phyloP scores from a whole-genome alignment of 23 tunicate species.

The Halocynthia roretzi region DNA sequence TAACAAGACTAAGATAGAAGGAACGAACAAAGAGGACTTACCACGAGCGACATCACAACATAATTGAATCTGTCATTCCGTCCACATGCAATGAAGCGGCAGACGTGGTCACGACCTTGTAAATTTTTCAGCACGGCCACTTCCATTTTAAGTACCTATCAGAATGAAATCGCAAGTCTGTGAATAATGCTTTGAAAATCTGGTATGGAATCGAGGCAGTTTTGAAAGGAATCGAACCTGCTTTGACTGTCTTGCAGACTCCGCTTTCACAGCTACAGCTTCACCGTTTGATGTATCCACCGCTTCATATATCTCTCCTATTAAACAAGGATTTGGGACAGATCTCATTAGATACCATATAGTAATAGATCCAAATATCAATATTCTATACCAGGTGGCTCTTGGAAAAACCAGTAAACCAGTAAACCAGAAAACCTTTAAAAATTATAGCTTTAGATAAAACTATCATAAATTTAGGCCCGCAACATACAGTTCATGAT shows the following conservation, averaged over 20 bases:
- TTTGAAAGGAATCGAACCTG: conserved; percentile 41
- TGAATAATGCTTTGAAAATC: too few relatives aligned
- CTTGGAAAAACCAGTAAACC: neutral
- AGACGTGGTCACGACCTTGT: conserved; percentile 88
- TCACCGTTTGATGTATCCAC: conserved; percentile 68
- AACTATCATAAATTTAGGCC: too few relatives aligned
- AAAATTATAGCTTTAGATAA: too few relatives aligned
- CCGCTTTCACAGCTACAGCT: conserved; percentile 96
- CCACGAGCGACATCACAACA: conserved; percentile 97
- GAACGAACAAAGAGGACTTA: conserved; percentile 16
- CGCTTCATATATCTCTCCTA: conserved; percentile 97
- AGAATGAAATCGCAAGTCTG: neutral
- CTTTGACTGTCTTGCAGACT: conserved; percentile 90
- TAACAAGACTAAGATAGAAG: neutral
- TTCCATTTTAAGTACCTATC: conserved; percentile 97
- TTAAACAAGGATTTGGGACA: neutral
- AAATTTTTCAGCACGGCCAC: conserved; percentile 94
- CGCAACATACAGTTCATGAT: too few relatives aligned
- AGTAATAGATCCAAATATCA: neutral
- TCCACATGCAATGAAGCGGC: conserved; percentile 96
- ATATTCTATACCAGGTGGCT: neutral
- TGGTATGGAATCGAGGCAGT: too few relatives aligned
- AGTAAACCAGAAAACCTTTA: too few relatives aligned
- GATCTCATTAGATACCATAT: neutral
- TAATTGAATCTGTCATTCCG: conserved; percentile 91